Evolutionary conservation across 1,140 invertebrate genomes (phyloP).

Genomic region (Mizuhopecten yessoensis): DNA sequence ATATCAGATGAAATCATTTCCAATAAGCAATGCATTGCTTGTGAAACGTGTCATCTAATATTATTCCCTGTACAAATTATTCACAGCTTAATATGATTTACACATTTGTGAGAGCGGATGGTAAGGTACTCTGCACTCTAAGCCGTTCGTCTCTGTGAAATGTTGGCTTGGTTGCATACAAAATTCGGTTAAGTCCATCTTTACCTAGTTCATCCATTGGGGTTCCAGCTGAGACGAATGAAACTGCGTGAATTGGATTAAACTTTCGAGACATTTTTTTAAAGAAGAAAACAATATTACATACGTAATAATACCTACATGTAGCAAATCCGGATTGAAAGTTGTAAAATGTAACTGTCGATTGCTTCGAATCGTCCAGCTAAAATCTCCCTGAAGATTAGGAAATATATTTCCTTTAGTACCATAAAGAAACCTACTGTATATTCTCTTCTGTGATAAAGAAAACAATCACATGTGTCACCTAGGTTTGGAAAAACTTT

Average conservation of each 20-base stretch:
- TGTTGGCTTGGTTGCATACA: neutral
- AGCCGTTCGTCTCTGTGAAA: neutral
- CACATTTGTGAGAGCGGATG: neutral
- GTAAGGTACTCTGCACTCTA: neutral
- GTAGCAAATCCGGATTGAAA: neutral
- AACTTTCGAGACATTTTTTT: neutral
- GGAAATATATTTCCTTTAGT: too few relatives aligned
- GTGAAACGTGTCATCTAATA: neutral
- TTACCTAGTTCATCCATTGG: neutral
- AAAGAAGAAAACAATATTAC: neutral
- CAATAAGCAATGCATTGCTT: neutral
- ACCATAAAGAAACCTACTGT: too few relatives aligned
- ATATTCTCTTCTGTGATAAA: too few relatives aligned
- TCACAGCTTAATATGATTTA: neutral
- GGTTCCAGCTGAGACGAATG: neutral
- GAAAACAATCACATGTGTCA: too few relatives aligned
- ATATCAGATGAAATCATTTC: neutral
- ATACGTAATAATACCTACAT: neutral
- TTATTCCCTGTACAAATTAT: slow-evolving; percentile 1
- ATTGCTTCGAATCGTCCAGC: neutral
- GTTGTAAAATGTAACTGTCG: neutral
- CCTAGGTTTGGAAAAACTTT: too few relatives aligned
- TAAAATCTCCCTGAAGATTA: neutral
- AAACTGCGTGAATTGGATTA: neutral
- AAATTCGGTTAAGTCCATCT: neutral